Base-by-base conservation (phyloP, 2,113 vertebrate species). In the Zosterops pallidus region DNA sequence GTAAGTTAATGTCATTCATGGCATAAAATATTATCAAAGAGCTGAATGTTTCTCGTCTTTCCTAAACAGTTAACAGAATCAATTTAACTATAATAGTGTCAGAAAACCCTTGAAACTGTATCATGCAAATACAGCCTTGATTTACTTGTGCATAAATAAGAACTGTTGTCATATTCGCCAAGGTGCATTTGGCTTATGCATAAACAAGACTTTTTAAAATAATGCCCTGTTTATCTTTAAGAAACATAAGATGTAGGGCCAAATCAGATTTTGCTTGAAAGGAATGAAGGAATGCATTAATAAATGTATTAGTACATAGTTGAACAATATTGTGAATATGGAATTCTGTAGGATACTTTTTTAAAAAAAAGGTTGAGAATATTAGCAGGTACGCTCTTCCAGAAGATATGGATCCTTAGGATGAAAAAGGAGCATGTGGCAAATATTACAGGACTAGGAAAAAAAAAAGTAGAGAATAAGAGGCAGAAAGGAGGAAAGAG, bases 251-350 rank as follows among this genome's bases (percentile, higher is more conserved):
- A 90, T 70, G 60, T 62, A 50, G 55, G 60, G 90, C 88, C 90
- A 92, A 89, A 88, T 95, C 92, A 93, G 88, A 95, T 94, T 86
- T 92, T 92, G n/a, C 69, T 75, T 18, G 1, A 92, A 82, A 91
- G 78, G 67, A 86, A 68, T 12, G 49, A 84, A 94, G 65, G 95
- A 89, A 92, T 92, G 91, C 94, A 92, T 94, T 71, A 89, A 86
- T 94, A 68, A 91, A 89, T 91, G 28, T 28, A 44, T 79, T 75
- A 92, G 21, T 84, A 68, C 53, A 44, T 94, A 71, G 33, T 6
- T 75, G 69, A 81, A 92, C 33, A 52, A 49, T 77, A 72, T 69
- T 83, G 55, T 50, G 31, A 56, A 56, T 33, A 92, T 93, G 80
- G 60, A 62, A 62, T 76, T 90, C 62, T 60, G 23, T 70, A 28